phyloP scores from a whole-genome alignment of 1,140 invertebrate species.

The Eurosta solidaginis region DNA sequence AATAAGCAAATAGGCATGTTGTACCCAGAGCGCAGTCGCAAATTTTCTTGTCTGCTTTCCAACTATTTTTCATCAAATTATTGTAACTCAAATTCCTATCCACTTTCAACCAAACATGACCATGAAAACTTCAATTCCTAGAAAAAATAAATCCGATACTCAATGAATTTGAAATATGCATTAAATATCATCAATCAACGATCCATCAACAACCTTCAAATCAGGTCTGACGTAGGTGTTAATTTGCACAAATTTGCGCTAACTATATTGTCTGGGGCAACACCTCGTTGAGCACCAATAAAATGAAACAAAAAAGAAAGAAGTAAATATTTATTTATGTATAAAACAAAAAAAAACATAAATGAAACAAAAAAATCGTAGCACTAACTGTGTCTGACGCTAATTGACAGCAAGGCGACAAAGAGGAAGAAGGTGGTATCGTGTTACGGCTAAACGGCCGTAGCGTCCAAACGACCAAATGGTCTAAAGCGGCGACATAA shows the following conservation, averaged over 20 bases:
- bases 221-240: slow-evolving; percentile 30
- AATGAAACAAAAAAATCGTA: not conserved
- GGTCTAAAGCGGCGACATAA: not conserved
- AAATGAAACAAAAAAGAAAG: not conserved
- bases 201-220: not conserved
- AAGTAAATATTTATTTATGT: not conserved
- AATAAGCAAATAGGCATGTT: no score
- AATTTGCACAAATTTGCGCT: slow-evolving; percentile 30
- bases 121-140: not conserved
- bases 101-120: no score
- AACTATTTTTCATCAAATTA: no score
- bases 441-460: not conserved
- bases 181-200: slow-evolving; percentile 8
- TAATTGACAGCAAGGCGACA: slow-evolving; percentile 9
- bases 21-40: no score
- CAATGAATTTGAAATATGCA: not conserved
- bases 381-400: not conserved
- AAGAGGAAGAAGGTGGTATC: not conserved
- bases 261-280: slow-evolving; percentile 26
- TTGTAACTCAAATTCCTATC: no score
- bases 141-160: not conserved
- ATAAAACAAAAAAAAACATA: not conserved
- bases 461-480: not conserved
- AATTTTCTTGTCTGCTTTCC: no score
- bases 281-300: not conserved